Percentiles rank a stretch among this genome's conserved stretches.
These are phyloP conservation scores for Epizoanthus rinbou DNA, from an alignment of 92 coral and sea anemone species.

Conservation along the genomic window DNA sequence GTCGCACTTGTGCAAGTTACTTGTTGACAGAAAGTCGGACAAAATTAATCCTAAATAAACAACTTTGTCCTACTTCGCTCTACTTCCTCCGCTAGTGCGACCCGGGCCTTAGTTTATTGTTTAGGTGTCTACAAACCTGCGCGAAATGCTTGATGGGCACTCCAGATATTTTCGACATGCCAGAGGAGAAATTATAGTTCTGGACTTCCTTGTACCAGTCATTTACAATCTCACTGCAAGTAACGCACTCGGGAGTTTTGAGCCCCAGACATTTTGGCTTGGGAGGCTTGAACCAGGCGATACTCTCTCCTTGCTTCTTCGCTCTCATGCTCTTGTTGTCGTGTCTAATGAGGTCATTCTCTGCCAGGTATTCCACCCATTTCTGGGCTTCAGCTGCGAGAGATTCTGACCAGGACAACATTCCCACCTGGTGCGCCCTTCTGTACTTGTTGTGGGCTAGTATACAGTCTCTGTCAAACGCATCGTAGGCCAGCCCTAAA, in stretches of 20 bases:
- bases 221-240: conserved; percentile 75
- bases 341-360: conserved; percentile 68
- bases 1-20: no score
- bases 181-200: conserved; percentile 68
- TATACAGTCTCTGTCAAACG: conserved; percentile 74
- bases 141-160: conserved; percentile 80
- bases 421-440: conserved; percentile 69
- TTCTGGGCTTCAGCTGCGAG: conserved; percentile 81
- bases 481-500: conserved; percentile 44
- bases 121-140: conserved; percentile 57
- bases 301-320: conserved; percentile 75
- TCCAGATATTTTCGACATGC: conserved; percentile 54
- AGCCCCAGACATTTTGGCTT: conserved; percentile 69
- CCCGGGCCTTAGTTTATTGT: neutral
- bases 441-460: conserved; percentile 75
- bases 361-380: conserved; percentile 89
- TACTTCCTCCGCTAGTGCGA: no score
- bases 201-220: conserved; percentile 84
- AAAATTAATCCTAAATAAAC: no score
- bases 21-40: no score
- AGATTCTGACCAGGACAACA: conserved; percentile 76
- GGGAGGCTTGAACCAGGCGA: conserved; percentile 79
- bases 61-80: no score
- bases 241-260: conserved; percentile 65
- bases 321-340: conserved; percentile 57